Conservation (phyloP, 1,140 invertebrate species). For the Heliconius himera region DNA sequence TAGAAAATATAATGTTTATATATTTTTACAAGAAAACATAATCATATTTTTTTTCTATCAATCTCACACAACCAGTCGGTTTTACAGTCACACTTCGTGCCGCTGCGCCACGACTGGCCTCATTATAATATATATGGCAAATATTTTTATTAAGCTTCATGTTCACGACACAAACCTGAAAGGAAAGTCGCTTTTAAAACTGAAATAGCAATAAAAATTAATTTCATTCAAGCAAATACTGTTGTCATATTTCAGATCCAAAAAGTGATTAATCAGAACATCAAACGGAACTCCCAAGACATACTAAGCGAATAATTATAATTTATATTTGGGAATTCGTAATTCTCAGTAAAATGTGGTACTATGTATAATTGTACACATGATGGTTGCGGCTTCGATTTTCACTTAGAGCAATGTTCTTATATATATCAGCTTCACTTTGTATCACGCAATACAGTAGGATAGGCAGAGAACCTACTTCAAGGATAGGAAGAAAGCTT, state of each 20-base stretch:
- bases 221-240: neutral
- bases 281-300: slow-evolving; percentile 37
- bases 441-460: too few relatives aligned
- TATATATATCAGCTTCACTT: too few relatives aligned
- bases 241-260: slow-evolving; percentile 15
- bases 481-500: too few relatives aligned
- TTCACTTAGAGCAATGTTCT: neutral
- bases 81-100: too few relatives aligned
- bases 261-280: slow-evolving; percentile 33
- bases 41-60: too few relatives aligned
- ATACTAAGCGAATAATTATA: slow-evolving; percentile 52
- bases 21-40: too few relatives aligned
- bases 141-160: neutral
- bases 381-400: neutral
- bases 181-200: neutral
- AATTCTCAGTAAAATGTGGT: slow-evolving; percentile 23
- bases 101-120: too few relatives aligned
- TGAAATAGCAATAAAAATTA: neutral
- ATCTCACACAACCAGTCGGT: too few relatives aligned
- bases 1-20: too few relatives aligned
- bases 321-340: slow-evolving; percentile 52
- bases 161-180: neutral
- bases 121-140: too few relatives aligned
- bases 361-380: neutral
- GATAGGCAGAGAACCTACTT: too few relatives aligned